Evolutionary conservation across 2,797 vertebrate species (phyloP), one percentile per base, ranked within the genome.

Genomic region (Clarias platycephalus): DNA sequence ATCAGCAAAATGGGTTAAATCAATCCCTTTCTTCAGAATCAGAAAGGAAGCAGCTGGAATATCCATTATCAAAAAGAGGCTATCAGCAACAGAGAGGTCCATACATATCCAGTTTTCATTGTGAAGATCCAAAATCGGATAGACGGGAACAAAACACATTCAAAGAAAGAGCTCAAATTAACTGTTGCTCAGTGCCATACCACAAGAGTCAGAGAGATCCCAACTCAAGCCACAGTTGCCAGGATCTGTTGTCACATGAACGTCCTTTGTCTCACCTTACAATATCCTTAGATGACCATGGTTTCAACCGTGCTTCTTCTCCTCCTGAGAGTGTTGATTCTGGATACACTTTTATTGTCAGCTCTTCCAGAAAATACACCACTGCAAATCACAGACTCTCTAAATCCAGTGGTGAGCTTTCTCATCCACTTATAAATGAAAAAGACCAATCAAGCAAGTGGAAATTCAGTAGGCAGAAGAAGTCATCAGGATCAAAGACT

Each of bases 271-370:
- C 93, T 34, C 89, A 85, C 44, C 87, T 93, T 55, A 94, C 92
- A 85, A 92, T 91, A 76, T 94, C 91, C 49, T 94, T 93, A 0
- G 94, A 95, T 84, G 93, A 95, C 74, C 92, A 93, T 82, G 90
- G 92, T 37, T 84, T 91, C 0, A 93, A 92, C 5, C 91, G 94
- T 77, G 88, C 94, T 31, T 87, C 91, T 24, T 96, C 95, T 26
- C 94, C 94, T 22, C 83, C 93, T n/a, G 95, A 95, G 80, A 96
- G 95, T 89, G 91, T 96, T 12, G 94, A 95, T 83, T 96, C 95
- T 49, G 94, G 91, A 83, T 95, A 95, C 78, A 96, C 96, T 1
- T 96, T 95, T 80, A 94, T 95, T 6, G 91, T 95, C 28, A 93
- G 92, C 80, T 93, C 93, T n/a, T 91, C 94, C 34, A 88, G 90